Base-by-base conservation (phyloP, 35 echinoderm and acorn worm genomes). In the Apostichopus japonicus region DNA sequence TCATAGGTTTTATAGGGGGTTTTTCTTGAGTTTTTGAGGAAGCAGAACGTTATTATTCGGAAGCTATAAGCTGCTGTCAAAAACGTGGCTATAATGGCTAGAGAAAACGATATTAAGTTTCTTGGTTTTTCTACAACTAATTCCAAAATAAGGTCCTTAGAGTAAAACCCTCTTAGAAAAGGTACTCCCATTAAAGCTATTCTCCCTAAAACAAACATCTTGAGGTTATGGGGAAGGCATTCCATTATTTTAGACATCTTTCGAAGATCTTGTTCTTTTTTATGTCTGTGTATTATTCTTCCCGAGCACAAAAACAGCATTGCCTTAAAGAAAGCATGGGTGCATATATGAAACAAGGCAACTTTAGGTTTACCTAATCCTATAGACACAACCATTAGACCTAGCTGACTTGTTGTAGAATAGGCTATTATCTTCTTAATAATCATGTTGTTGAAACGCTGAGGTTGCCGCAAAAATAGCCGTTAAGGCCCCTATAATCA, bases 381-480 rank as follows among this genome's bases (percentile, higher is more conserved):
- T 81, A 96, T 90, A 10, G 93, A 82, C n/a, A 92, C 33, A 33
- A 96, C 84, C 95, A 96, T 96, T 53, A 96, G 77, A 0, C 95
- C 95, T 81, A 96, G 84, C 77, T 96, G 95, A 14, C 95, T 96
- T 16, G 95, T 96, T 9, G 95, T 96, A 0, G 95, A 96, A 59
- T 96, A 96, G 0, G 95, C 95, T 53, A 96, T 58, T 80, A 96
- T 94, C 95, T 96, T 96, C 95, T 96, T 96, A 90, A 96, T 94
- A 96, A 58, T 96, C 95, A 65, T 92, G 77, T 84, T 96, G 95
- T 24, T 62, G 55, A 13, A 96, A 89, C 1, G 95, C 95, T 5
- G 79, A 84, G 4, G 92, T 84, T 11, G 95, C 95, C 0, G 95
- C 95, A 67, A 96, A 96, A 51, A 96, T 52, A 6, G 92, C 92